These are phyloP conservation scores for Neodontobutis hainanensis DNA, from an alignment of 2,113 vertebrate species.

Conservation along the genomic window DNA sequence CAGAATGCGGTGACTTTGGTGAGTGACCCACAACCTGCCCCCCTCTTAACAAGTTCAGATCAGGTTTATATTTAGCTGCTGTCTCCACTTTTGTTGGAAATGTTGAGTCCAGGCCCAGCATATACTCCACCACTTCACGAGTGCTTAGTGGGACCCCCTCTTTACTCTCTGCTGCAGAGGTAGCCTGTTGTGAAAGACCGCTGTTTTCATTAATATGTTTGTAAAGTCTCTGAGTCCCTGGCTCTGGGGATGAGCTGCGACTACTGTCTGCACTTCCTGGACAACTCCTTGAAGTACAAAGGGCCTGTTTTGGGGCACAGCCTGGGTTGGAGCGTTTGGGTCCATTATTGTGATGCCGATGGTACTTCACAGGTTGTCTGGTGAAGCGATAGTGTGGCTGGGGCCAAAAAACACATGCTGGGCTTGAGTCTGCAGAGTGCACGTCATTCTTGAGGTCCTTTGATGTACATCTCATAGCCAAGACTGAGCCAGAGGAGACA, in stretches of 20 bases:
- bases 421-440: background rate
- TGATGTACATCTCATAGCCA: constrained; percentile 71
- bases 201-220: constrained; percentile 71
- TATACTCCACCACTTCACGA: constrained; percentile 62
- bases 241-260: constrained; percentile 68
- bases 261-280: constrained; percentile 62
- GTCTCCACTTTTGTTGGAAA: constrained; percentile 3
- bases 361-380: constrained; percentile 84
- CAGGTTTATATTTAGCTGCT: constrained; percentile 7
- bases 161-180: constrained; percentile 2
- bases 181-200: constrained; percentile 63
- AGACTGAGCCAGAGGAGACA: constrained; percentile 61
- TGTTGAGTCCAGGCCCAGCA: constrained; percentile 57
- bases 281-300: constrained; percentile 13
- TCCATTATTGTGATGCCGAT: constrained; percentile 63
- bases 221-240: constrained; percentile 10
- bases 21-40: constrained; percentile 24
- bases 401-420: constrained; percentile 40
- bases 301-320: constrained; percentile 32
- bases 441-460: constrained; percentile 35
- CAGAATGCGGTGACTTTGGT: constrained; percentile 40
- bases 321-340: constrained; percentile 44
- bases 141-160: constrained; percentile 22
- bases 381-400: constrained; percentile 80
- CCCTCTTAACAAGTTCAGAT: constrained; percentile 37